Base-by-base conservation (phyloP, 1,140 invertebrate genomes). In the Sipha flava region DNA sequence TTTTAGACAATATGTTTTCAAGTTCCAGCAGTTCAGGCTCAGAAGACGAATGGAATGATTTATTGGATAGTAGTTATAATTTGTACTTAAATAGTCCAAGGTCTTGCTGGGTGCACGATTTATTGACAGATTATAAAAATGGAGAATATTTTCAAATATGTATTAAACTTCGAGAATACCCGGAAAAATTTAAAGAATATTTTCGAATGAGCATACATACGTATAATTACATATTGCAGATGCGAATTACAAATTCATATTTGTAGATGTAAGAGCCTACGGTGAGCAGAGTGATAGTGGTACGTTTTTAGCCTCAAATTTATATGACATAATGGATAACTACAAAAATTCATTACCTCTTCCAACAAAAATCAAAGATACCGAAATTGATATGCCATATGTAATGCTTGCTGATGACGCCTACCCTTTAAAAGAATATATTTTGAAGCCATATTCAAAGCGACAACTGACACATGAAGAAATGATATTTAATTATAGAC, bases 401-500 rank as follows among this genome's bases (percentile, higher is more conserved):
- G 72, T 75, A 23, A 5, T 75, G 7, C 23, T 75, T 43, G 72
- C 31, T 43, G 72, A 75, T 45, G 43, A 75, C 7, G 43, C 43
- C n/a, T 75, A 75, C 23, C 72, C 72, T 21, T 59, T 59, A 23
- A 59, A 59, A 59, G 29, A 23, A 9, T 59, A 59, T 59, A 3
- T 59, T 12, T 45, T 59, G 6, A 59, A 6, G 57, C 21, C 57
- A 23, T 59, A 26, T 26, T 49, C 12, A 18, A 21, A 45, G 10
- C 43, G 10, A 45, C 7, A 12, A 7, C 54, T 81, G 57, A 72
- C 54, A 23, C 18, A 47, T 14, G 45, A 81, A 52, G 81, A 85
- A 72, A 81, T 81, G 79, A 82, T 84, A 21, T 86, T 84, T 81
- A 86, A 87, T 80, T 86, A 85, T 81, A 47, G 82, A 47, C 75